Evolutionary conservation across 1,140 invertebrate species (phyloP).

Genomic region (Hylaeus anthracinus): DNA sequence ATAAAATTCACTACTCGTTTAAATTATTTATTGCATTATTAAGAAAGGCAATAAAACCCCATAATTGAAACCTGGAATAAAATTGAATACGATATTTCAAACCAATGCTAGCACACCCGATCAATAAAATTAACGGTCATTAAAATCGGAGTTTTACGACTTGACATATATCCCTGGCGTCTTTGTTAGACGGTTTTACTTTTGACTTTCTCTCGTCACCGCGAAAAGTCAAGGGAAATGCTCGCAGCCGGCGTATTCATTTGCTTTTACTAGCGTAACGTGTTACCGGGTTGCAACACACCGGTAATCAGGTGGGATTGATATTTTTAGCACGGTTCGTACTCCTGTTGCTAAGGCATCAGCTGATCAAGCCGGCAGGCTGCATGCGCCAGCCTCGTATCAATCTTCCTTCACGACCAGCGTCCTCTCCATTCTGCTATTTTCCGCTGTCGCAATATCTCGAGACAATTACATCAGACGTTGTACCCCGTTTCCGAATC

Average conservation of each 20-base stretch:
- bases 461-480: background rate
- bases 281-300: conserved; percentile 39
- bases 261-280: conserved; percentile 13
- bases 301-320: conserved; percentile 59
- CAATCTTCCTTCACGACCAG: background rate
- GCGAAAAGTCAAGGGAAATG: background rate
- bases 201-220: background rate
- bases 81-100: too few relatives aligned
- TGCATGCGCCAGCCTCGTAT: conserved; percentile 51
- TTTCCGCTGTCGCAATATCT: too few relatives aligned
- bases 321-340: conserved; percentile 77
- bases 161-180: too few relatives aligned
- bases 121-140: too few relatives aligned
- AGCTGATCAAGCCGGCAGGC: conserved; percentile 76
- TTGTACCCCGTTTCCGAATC: background rate
- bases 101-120: too few relatives aligned
- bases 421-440: background rate
- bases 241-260: background rate
- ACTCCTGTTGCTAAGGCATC: conserved; percentile 80
- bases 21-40: too few relatives aligned
- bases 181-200: too few relatives aligned
- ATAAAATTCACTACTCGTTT: too few relatives aligned
- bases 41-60: too few relatives aligned
- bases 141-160: too few relatives aligned
- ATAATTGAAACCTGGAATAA: too few relatives aligned